Conservation (phyloP, 2,113 vertebrate species). For the Oryzias curvinotus region DNA sequence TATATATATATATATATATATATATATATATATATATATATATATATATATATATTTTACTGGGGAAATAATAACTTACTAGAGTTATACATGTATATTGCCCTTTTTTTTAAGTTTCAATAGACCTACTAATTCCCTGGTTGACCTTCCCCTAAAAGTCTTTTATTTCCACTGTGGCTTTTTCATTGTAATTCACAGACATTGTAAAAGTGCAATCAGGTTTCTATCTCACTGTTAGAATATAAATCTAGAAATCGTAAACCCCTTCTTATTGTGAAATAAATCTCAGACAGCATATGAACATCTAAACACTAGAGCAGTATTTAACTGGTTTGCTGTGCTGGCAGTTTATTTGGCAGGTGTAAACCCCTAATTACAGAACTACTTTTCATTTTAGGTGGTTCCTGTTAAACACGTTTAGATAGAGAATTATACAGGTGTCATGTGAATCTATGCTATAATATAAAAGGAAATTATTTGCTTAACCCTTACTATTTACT, state of each 20-base stretch:
- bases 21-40: too few relatives aligned
- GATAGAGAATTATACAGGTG: slow-evolving; percentile 21
- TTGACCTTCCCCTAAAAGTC: not conserved
- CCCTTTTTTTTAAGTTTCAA: too few relatives aligned
- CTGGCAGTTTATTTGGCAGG: slow-evolving; percentile 56
- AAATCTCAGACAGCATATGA: slow-evolving; percentile 52
- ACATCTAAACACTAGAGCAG: slow-evolving; percentile 43
- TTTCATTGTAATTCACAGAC: slow-evolving; percentile 39
- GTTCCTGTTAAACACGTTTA: slow-evolving; percentile 29
- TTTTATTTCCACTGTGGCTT: slow-evolving; percentile 29
- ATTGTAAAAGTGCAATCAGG: slow-evolving; percentile 46
- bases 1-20: too few relatives aligned
- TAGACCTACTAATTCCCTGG: not conserved
- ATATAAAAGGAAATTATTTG: slow-evolving; percentile 21
- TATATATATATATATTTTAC: too few relatives aligned
- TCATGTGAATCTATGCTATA: slow-evolving; percentile 26
- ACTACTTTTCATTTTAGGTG: slow-evolving; percentile 61
- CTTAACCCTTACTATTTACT: slow-evolving; percentile 20
- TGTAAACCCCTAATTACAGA: slow-evolving; percentile 48
- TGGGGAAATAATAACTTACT: too few relatives aligned
- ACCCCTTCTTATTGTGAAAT: slow-evolving; percentile 42
- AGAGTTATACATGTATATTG: too few relatives aligned
- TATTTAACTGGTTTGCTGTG: slow-evolving; percentile 42
- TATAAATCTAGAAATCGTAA: slow-evolving; percentile 67
- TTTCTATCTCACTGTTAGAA: slow-evolving; percentile 35